Percentiles rank a stretch among this genome's conserved stretches.
Evolutionary conservation across 2,113 vertebrate genomes (phyloP).

Genomic region (Lethenteron camtschaticum): DNA sequence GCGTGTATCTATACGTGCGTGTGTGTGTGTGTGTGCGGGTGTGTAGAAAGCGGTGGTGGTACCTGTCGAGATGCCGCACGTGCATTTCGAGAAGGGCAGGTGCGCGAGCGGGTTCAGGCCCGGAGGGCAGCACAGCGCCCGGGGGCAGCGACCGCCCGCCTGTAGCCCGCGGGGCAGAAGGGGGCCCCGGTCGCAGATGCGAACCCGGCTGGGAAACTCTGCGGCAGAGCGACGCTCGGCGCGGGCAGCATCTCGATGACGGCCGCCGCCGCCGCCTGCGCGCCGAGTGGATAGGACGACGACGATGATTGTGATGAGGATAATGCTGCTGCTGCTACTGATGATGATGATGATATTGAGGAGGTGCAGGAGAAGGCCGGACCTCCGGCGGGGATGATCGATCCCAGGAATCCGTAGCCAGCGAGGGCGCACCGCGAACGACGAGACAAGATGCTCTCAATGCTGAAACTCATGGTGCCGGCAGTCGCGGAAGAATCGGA

Average conservation of each 20-base stretch:
- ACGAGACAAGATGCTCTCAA: constrained; percentile 5
- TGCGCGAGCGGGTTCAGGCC: constrained; percentile 2
- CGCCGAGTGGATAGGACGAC: too few relatives aligned
- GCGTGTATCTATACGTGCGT: neutral
- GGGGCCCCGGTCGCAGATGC: neutral
- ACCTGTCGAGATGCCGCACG: constrained; percentile 1
- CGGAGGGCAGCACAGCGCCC: constrained; percentile 1
- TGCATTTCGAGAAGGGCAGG: neutral
- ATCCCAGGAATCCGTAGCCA: neutral
- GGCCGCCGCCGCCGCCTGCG: too few relatives aligned
- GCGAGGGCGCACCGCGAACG: constrained; percentile 3
- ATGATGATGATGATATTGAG: too few relatives aligned
- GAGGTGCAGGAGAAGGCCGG: neutral
- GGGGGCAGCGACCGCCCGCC: neutral
- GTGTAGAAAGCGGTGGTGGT: neutral
- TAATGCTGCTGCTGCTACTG: too few relatives aligned
- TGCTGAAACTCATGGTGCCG: neutral
- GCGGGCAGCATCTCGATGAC: neutral
- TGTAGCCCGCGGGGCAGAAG: neutral
- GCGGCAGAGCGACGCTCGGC: neutral
- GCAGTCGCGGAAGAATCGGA: neutral
- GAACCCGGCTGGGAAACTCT: neutral
- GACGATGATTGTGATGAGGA: too few relatives aligned
- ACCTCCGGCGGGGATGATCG: neutral
- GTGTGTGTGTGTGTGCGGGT: neutral